Evolutionary conservation across 2,888 invertebrate species (phyloP).

Genomic region (Choristoneura rosaceana): DNA sequence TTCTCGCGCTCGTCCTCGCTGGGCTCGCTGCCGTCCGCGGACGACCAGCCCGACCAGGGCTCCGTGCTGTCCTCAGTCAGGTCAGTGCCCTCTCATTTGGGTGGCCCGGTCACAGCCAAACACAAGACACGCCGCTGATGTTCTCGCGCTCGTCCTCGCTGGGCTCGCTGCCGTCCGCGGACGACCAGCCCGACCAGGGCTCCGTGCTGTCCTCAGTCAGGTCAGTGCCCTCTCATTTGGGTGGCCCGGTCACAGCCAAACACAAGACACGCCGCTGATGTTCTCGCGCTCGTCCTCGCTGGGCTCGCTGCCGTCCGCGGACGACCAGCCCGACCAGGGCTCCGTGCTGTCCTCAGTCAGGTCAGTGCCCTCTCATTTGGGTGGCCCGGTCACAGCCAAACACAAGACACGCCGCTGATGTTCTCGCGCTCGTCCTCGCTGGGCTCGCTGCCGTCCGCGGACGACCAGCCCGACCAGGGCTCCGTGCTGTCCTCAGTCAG

Average conservation of each 20-base stretch:
- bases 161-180: slow-evolving; percentile 95
- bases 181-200: slow-evolving; percentile 93
- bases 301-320: slow-evolving; percentile 95
- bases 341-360: slow-evolving; percentile 95
- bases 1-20: slow-evolving; percentile 97
- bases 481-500: slow-evolving; percentile 95
- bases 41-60: slow-evolving; percentile 93
- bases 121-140: slow-evolving; percentile 96
- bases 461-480: slow-evolving; percentile 93
- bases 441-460: slow-evolving; percentile 95
- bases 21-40: slow-evolving; percentile 95
- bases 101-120: slow-evolving; percentile 50
- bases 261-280: slow-evolving; percentile 96
- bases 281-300: slow-evolving; percentile 97
- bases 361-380: slow-evolving; percentile 76
- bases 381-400: slow-evolving; percentile 50
- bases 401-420: slow-evolving; percentile 96
- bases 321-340: slow-evolving; percentile 93
- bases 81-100: slow-evolving; percentile 62
- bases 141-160: slow-evolving; percentile 97
- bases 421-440: slow-evolving; percentile 97
- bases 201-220: slow-evolving; percentile 95
- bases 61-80: slow-evolving; percentile 95
- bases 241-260: slow-evolving; percentile 50
- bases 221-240: slow-evolving; percentile 62